Evolutionary conservation across 35 echinoderm and acorn worm species (phyloP), one percentile per base, ranked within the genome.

Genomic region (Apostichopus japonicus): DNA sequence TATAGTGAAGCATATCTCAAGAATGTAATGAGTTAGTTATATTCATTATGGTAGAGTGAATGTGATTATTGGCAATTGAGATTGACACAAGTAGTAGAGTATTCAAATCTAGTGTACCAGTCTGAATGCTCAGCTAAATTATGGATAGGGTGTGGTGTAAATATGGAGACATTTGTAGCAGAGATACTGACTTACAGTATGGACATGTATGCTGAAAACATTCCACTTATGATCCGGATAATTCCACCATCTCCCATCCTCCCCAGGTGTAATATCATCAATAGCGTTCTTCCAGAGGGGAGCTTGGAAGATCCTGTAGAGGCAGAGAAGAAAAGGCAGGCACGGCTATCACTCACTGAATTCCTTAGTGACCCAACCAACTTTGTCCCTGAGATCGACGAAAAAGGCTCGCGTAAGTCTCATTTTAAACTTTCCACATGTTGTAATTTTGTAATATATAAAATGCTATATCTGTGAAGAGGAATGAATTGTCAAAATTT

Each of bases 331-430:
- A 90, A 91, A 19, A 72, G 93, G 10, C 78, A 96, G 80, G 93
- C 94, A 6, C 65, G 97, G 55, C 93, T 98, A 24, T 98, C 97
- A 19, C 91, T 98, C 22, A 98, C 94, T 6, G 97, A 98, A 82
- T 98, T 98, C 62, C 88, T 98, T 57, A 92, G 78, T 53, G 97
- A 98, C 79, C 94, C 94, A 21, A 87, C 86, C 10, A 98, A 98
- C 78, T 98, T 98, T 78, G 15, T 63, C 1, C 79, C 87, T 13
- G 93, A 92, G 23, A 15, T 52, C 2, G 9, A 52, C 6, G 54
- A n/a, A 54, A 82, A 82, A 44, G 79, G 8, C 6, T 8, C 81
- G 9, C 81, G 56, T n/a, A 84, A 55, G 79, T 54, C 51, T 83
- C 1, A 0, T 61, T 61, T 9, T 55, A 15, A 84, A 84, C 33